These are phyloP conservation scores for Lethocerus indicus DNA, from an alignment of 1,140 invertebrate genomes.

Conservation along the genomic window DNA sequence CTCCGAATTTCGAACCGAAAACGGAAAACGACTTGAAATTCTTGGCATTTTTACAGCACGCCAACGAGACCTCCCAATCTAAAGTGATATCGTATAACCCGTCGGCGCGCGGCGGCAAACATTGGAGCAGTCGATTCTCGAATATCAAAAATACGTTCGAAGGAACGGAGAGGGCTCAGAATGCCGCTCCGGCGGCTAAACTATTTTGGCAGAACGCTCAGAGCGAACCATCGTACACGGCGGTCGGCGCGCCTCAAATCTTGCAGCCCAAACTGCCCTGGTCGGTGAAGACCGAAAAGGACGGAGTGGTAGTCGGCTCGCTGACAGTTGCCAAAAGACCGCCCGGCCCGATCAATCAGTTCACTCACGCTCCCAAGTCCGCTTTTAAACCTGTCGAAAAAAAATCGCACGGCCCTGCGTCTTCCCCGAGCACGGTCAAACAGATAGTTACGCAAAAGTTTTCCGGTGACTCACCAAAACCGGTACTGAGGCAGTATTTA, in stretches of 20 bases:
- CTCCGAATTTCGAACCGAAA: conserved; percentile 52
- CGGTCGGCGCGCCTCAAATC: conserved; percentile 6
- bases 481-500: too few species aligned
- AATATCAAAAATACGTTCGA: conserved; percentile 77
- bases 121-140: conserved; percentile 65
- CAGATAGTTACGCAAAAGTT: conserved; percentile 20
- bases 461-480: too few species aligned
- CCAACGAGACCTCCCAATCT: conserved; percentile 17
- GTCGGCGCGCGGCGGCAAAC: conserved; percentile 19
- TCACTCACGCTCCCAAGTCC: conserved; percentile 50
- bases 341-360: conserved; percentile 37
- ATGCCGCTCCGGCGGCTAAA: conserved; percentile 9
- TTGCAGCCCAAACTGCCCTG: conserved; percentile 22
- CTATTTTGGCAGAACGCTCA: conserved; percentile 13
- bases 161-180: conserved; percentile 17
- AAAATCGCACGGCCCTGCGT: conserved; percentile 26
- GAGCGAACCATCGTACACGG: not conserved
- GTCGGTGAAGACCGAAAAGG: conserved; percentile 19
- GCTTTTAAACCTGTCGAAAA: conserved; percentile 41
- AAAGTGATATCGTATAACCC: conserved; percentile 19
- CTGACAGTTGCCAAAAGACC: conserved; percentile 27
- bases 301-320: conserved; percentile 24
- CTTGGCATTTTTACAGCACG: conserved; percentile 57
- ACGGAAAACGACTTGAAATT: conserved; percentile 75
- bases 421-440: conserved; percentile 22